These are phyloP conservation scores for Scomberomorus guttatus DNA, from an alignment of 2,797 vertebrate genomes.

Conservation along the genomic window DNA sequence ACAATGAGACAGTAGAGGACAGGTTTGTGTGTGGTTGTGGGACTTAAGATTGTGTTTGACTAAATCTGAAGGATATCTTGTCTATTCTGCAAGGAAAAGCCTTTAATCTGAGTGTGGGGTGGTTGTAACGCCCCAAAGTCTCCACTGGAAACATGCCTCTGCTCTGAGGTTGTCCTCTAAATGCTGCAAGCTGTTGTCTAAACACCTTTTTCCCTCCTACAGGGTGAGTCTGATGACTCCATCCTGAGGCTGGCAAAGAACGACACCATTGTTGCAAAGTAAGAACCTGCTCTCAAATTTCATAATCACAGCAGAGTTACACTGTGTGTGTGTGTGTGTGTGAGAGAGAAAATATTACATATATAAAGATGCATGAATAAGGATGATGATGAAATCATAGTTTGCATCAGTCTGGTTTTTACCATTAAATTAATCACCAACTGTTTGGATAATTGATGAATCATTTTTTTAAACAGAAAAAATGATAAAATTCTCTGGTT, in stretches of 20 bases:
- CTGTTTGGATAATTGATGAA: too few relatives aligned
- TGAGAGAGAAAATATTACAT: background rate
- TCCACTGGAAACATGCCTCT: background rate
- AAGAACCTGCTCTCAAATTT: slow-evolving; percentile 54
- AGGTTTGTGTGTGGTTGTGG: background rate
- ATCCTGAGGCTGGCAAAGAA: slow-evolving; percentile 94
- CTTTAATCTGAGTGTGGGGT: background rate
- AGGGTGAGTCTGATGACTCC: slow-evolving; percentile 99
- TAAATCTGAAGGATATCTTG: background rate
- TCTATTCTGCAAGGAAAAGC: background rate
- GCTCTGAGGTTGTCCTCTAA: background rate
- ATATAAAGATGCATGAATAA: background rate
- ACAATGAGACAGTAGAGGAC: background rate
- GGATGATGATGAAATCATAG: too few relatives aligned
- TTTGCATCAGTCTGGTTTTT: too few relatives aligned
- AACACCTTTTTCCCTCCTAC: background rate
- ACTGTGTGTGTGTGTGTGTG: background rate
- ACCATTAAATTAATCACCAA: too few relatives aligned
- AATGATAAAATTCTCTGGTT: too few relatives aligned
- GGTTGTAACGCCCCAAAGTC: background rate
- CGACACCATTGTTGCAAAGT: slow-evolving; percentile 94
- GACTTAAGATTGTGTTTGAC: background rate
- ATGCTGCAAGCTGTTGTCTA: background rate
- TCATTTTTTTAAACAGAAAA: too few relatives aligned
- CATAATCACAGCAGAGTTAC: fast-evolving